Base-by-base conservation (phyloP, 1,140 invertebrate species). In the Colletes latitarsis region DNA sequence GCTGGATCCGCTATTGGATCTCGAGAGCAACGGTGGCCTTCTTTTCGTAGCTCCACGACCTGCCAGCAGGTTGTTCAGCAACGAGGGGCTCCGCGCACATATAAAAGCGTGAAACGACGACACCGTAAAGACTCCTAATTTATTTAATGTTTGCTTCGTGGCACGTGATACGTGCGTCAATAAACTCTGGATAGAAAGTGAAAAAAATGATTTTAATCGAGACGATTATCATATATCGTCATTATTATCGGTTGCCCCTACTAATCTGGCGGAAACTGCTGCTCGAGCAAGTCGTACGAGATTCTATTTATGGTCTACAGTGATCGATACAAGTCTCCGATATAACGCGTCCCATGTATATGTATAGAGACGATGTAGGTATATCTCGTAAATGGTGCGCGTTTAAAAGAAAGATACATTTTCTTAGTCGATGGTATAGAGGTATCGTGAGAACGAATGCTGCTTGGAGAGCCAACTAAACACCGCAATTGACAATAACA, bases 61-160 rank as follows among this genome's bases (percentile, higher is more conserved):
- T 39, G 98, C 97, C 69, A 98, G 94, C 85, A 99, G 94, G 94
- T 98, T 98, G 94, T 98, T 98, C 63, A 99, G 95, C 84, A 98
- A 94, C 67, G 97, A 98, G 41, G 98, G 98, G 91, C 97, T 98
- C 70, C 98, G 95, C 43, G 98, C 98, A 91, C 98, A 99, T 77
- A 99, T 98, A 93, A 99, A 98, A 82, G 98, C 98, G 92, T 99
- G 98, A 94, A 99, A 99, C 66, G 98, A 99, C 58, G 98, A 99
- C 62, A 99, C 98, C 21, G 98, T 99, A 94, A 99, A 99, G 69
- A 99, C 98, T 64, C 98, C 98, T 86, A 99, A 94, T 90, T 98
- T 97, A 93, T 99, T 99, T 85, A 99, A 94, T 43, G 97, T 98
- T 85, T 96, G 96, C 94, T 99, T 99, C 70, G 98, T 99, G 83